Base-by-base conservation (phyloP, 2,888 invertebrate genomes). In the Hypolimnas misippus region DNA sequence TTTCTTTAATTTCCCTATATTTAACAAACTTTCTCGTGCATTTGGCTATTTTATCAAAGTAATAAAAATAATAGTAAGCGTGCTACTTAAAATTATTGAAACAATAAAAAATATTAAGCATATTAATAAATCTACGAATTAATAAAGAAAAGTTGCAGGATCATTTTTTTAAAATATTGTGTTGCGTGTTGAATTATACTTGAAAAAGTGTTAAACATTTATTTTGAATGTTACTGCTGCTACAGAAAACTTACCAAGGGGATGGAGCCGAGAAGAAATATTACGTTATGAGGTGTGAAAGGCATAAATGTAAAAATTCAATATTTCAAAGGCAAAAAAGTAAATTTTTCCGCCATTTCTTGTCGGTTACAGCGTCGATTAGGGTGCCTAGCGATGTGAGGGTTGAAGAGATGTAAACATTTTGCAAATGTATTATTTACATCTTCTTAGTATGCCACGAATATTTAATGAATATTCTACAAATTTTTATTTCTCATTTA, bases 241-340 rank as follows among this genome's bases (percentile, higher is more conserved):
- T 86, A 86, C 84, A 80, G 86, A 86, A 87, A 89, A 86, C 83
- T 87, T 87, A 78, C 78, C 73, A 75, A 78, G 79, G 79, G 83
- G 80, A 86, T 82, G 84, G 72, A 79, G 76, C 77, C 81, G 73
- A 78, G 73, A 82, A 88, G 87, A 91, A 88, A 89, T 90, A 91
- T 91, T 90, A 89, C 89, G 89, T 89, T 90, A 91, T 92, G 92
- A 91, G 90, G 90, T 91, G 92, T 91, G 82, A 91, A 91, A 87
- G 82, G 84, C 87, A 91, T 91, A 89, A 90, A 91, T 90, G 90
- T 91, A 90, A 90, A 90, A 89, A 89, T 88, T 90, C 89, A 89
- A 92, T 90, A 89, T 90, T 89, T 88, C 85, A 85, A 77, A 79
- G 72, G 78, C 74, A 74, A 79, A 84, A 82, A 80, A 83, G 82